Base-by-base conservation (phyloP, 1,140 invertebrate genomes). In the Macrosteles quadrilineatus region DNA sequence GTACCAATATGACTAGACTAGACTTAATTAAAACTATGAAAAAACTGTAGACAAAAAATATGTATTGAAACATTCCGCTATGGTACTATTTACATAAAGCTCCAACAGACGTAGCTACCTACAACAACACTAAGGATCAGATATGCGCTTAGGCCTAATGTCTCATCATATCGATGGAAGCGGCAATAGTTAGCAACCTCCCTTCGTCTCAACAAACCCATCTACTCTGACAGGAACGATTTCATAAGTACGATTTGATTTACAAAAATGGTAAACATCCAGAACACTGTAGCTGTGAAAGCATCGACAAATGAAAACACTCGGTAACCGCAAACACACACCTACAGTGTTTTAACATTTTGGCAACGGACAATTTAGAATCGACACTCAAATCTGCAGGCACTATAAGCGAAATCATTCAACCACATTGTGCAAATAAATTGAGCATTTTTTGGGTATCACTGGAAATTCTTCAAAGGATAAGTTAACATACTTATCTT, bases 1-100 rank as follows among this genome's bases (percentile, higher is more conserved):
- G 55, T 59, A 59, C 12, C 14, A 59, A 59, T 59, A 59, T 27
- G 55, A 59, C 55, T 59, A 59, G 55, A 27, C 55, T 59, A 59
- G 21, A 59, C 55, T 59, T 59, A 59, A 59, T 59, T 59, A 59
- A 50, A 59, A 59, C 55, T 59, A 59, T 59, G 55, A 59, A 12
- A 53, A 59, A 59, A 59, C 55, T 59, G 21, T 25, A 59, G 55
- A 59, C 55, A 59, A 59, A 59, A 59, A 14, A 59, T 59, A 59
- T 23, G 55, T 59, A 59, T 59, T 25, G 55, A 25, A 59, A 59
- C 55, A 59, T 59, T 30, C 27, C 55, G 55, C 55, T 59, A 59
- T 29, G 21, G 55, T 59, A 59, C 55, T 59, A 59, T 59, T 27
- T 59, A 59, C 55, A 59, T 30, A 30, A 59, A 59, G 55, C 55